Evolutionary conservation across 2,113 vertebrate genomes (phyloP), one percentile per base, ranked within the genome.

Genomic region (Eptesicus fuscus): DNA sequence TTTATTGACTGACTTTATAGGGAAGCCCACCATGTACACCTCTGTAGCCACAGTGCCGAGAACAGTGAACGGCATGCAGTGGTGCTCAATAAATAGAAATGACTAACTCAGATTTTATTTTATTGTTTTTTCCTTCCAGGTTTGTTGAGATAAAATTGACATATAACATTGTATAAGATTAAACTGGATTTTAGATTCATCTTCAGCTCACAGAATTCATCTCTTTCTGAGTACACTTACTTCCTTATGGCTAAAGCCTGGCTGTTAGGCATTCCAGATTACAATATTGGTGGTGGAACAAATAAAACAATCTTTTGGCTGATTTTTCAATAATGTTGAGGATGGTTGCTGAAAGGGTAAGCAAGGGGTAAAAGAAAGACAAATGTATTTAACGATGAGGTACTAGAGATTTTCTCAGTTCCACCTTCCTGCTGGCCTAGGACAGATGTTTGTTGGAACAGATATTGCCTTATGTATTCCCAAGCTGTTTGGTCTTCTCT

Each of bases 401-500:
- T 65, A 17, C 35, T 37, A 56, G 51, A 69, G 80, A 84, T 65
- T 95, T 93, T 63, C 63, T 95, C 82, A 77, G 47, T 91, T 77
- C 92, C n/a, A 91, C 90, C 85, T 95, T 96, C 53, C 12, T 91
- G 25, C 49, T 94, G 85, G 76, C 25, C 69, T 85, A 35, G 32
- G 87, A 92, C 95, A 96, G 94, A 96, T 96, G 97, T 95, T 96
- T 95, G n/a, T 83, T 95, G 91, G 95, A 90, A 51, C 61, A 90
- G 63, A 95, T 96, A 83, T 84, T 79, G 91, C 65, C 53, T 96
- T 93, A 77, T 97, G 94, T 96, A 96, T 95, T 93, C 96, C 65
- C 93, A 95, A 95, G 94, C 83, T 93, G 93, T 93, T 97, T 94
- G 91, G 95, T 93, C 91, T 95, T 96, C 92, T 78, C 94, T 96